Evolutionary conservation across 2,888 invertebrate genomes (phyloP).

Genomic region (Abrostola triplasia): DNA sequence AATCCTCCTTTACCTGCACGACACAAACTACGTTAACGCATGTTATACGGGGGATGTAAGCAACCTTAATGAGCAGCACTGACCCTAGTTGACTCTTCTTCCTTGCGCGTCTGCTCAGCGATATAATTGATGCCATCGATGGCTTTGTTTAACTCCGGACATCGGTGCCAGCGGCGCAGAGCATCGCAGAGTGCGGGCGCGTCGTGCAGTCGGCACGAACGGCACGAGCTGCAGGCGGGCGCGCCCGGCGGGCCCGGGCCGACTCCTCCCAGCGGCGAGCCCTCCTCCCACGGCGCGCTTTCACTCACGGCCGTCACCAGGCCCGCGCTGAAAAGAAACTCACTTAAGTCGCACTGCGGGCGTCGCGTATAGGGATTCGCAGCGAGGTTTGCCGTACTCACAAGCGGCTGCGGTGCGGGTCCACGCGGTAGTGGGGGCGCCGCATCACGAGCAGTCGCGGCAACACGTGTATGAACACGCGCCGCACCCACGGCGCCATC

Average conservation of each 20-base stretch:
- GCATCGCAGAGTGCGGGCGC: constrained; percentile 89
- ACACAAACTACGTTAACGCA: constrained; percentile 72
- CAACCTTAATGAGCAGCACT: constrained; percentile 60
- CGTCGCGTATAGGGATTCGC: not conserved
- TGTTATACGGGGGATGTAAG: not conserved
- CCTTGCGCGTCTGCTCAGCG: constrained; percentile 96
- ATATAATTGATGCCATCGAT: constrained; percentile 97
- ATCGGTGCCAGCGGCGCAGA: constrained; percentile 94
- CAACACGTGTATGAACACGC: constrained; percentile 98
- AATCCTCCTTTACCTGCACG: constrained; percentile 97
- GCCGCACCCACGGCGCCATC: constrained; percentile 98
- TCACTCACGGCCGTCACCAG: constrained; percentile 62
- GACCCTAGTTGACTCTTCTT: constrained; percentile 97
- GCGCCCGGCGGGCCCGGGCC: constrained; percentile 50
- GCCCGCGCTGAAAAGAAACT: constrained; percentile 66
- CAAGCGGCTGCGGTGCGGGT: constrained; percentile 89
- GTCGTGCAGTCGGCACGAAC: constrained; percentile 88
- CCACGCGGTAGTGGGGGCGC: constrained; percentile 91
- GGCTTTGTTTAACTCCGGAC: constrained; percentile 97
- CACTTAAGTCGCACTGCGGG: not conserved
- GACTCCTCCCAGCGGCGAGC: constrained; percentile 59
- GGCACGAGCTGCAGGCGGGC: constrained; percentile 73
- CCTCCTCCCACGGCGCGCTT: constrained; percentile 62
- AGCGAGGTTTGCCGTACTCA: constrained; percentile 58
- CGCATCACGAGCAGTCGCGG: constrained; percentile 98